Evolutionary conservation across 2,797 vertebrate species (phyloP).

Genomic region (Propithecus perrieri): DNA sequence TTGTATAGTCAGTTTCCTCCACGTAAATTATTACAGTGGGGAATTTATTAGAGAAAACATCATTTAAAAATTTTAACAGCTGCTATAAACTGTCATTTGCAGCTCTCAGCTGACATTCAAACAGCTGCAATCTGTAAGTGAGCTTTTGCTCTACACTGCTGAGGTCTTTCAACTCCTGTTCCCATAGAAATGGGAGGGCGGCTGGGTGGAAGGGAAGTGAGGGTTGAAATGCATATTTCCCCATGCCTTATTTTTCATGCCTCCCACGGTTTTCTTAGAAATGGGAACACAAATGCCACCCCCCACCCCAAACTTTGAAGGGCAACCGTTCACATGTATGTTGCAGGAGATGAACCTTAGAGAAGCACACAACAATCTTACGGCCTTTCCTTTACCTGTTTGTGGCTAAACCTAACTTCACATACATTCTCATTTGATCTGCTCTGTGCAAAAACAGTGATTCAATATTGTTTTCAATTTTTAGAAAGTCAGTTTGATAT

Average conservation of each 20-base stretch:
- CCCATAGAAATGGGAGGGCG: constrained; percentile 50
- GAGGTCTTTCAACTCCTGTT: constrained; percentile 25
- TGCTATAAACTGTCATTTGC: constrained; percentile 61
- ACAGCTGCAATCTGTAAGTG: constrained; percentile 4
- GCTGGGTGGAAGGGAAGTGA: neutral
- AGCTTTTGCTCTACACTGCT: constrained; percentile 34
- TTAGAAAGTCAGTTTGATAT: neutral
- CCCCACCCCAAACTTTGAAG: neutral
- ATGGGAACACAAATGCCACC: neutral
- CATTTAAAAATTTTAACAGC: constrained; percentile 59
- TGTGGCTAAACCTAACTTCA: neutral
- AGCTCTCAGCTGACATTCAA: constrained; percentile 42
- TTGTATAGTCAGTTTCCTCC: neutral
- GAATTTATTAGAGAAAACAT: constrained; percentile 68
- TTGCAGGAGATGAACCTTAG: neutral
- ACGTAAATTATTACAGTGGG: constrained; percentile 52
- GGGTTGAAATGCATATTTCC: neutral
- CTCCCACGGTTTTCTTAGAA: constrained; percentile 49
- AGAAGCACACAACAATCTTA: neutral
- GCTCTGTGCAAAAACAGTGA: neutral
- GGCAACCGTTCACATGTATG: neutral
- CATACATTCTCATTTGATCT: neutral
- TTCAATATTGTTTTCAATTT: neutral
- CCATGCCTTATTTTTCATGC: constrained; percentile 2
- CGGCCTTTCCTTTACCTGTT: neutral